phyloP scores from a whole-genome alignment of 2,888 invertebrate species.

The Aporophyla nigra region DNA sequence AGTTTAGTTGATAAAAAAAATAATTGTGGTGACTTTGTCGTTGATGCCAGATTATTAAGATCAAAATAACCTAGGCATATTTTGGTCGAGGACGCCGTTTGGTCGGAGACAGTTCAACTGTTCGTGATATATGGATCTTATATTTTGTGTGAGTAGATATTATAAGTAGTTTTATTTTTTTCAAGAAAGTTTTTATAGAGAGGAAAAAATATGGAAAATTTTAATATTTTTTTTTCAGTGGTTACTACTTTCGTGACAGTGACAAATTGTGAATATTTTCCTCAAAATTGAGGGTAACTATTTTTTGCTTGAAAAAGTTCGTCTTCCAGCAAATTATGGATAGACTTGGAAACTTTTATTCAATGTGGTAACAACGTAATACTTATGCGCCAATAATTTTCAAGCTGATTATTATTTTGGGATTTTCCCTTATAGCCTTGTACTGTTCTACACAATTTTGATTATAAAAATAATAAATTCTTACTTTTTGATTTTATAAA shows the following conservation, averaged over 20 bases:
- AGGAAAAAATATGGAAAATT: background rate
- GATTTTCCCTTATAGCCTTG: accelerated
- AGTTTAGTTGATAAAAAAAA: conserved; percentile 60
- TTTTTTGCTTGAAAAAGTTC: background rate
- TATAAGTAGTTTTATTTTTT: background rate
- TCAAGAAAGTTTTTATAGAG: background rate
- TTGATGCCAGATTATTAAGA: conserved; percentile 75
- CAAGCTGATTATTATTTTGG: background rate
- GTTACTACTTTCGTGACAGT: background rate
- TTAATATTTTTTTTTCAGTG: background rate
- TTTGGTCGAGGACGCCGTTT: conserved; percentile 75
- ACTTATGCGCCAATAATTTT: background rate
- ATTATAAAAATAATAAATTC: background rate
- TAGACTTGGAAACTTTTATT: background rate
- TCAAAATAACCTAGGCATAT: conserved; percentile 78
- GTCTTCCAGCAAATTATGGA: background rate
- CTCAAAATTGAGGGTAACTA: background rate
- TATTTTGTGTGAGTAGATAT: conserved; percentile 61
- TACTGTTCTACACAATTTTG: too few relatives aligned
- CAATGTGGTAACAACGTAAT: background rate
- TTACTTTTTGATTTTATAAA: background rate
- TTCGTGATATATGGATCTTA: conserved; percentile 70
- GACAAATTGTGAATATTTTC: background rate
- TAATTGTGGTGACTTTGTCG: conserved; percentile 67
- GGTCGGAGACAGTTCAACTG: conserved; percentile 65